Base-by-base conservation (phyloP, 2,797 vertebrate genomes). In the Podargus strigoides region DNA sequence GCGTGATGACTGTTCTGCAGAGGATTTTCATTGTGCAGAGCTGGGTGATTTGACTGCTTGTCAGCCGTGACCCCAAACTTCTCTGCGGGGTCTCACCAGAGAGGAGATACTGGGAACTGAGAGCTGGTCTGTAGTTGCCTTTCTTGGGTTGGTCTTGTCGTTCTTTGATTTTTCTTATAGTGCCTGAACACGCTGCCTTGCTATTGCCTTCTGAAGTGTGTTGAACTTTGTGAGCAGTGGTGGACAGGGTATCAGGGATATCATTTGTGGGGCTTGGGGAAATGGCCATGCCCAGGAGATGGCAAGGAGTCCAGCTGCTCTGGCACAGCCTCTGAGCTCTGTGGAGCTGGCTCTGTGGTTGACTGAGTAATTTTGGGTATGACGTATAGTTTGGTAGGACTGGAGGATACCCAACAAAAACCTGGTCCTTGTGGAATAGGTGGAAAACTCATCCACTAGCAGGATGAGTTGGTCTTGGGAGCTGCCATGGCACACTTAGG, bases 221-320 rank as follows among this genome's bases (percentile, higher is more conserved):
- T 63, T 78, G 66, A 58, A 28, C 32, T 62, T 89, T 0, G 0
- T 69, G 32, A 5, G 3, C 4, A 2, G 22, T 3, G 8, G 28
- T 36, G 10, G 55, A 55, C 46, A 32, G 27, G 28, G 27, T 27
- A 21, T 63, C 27, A 12, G 23, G 34, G 39, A 32, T 14, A 18
- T 14, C 4, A 0, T 74, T 34, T 88, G 55, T 58, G 42, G 21
- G 23, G 3, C 3, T 15, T 70, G 56, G n/a, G 41, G 30, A 70
- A 77, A 27, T 21, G 23, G n/a, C 24, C 10, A 1, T 85, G 30
- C 11, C 24, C 41, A 36, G 41, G 47, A 77, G 41, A n/a, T 77
- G 27, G 24, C 59, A 53, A 2, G 4, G 30, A 67, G 28, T 49
- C 56, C 3, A 2, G 6, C 58, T 78, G 27, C 62, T 87, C 42